Base-by-base conservation (phyloP, 2,888 invertebrate genomes). In the Oxyteleia sp. region DNA sequence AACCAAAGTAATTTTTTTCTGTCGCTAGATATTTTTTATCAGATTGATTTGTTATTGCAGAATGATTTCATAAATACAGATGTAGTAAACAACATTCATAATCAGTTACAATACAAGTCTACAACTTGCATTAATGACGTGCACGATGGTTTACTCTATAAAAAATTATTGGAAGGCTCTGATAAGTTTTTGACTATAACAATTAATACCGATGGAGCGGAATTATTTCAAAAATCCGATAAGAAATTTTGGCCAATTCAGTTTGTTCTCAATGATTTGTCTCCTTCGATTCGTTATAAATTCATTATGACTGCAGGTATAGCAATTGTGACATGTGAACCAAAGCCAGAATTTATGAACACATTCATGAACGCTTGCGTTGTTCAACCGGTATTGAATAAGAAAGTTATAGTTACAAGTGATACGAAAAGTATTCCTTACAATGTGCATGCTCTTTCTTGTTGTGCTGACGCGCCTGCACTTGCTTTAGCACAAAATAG, bases 221-320 rank as follows among this genome's bases (percentile, higher is more conserved):
- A 51, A 55, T 43, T 68, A 23, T 68, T 53, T 18, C 3, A 68
- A 5, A 68, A 68, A 29, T 68, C 41, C 0, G 43, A 68, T 23
- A 41, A 18, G 18, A 68, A 68, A 68, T 38, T 68, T 3, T 68
- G 68, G 68, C 68, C 68, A 0, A 16, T 68, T 29, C 68, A 68
- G 10, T 68, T 68, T 23, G n/a, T 64, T 16, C 55, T 69, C 10
- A 78, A 78, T 29, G 63, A 78, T 8, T 55, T 78, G 15, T 23
- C 78, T n/a, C n/a, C n/a, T n/a, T n/a, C n/a, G n/a, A n/a, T n/a
- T n/a, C 68, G 78, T 51, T 78, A 10, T 20, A 69, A 78, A 45
- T 61, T 53, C 20, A 38, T 69, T 23, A 45, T 78, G 43, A 16
- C 26, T 2, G 69, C 69, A 2, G 78, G 69, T 3, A 11, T 78